Evolutionary conservation across 2,888 invertebrate species (phyloP), one percentile per base, ranked within the genome.

Genomic region (Synanthedon tipuliformis): DNA sequence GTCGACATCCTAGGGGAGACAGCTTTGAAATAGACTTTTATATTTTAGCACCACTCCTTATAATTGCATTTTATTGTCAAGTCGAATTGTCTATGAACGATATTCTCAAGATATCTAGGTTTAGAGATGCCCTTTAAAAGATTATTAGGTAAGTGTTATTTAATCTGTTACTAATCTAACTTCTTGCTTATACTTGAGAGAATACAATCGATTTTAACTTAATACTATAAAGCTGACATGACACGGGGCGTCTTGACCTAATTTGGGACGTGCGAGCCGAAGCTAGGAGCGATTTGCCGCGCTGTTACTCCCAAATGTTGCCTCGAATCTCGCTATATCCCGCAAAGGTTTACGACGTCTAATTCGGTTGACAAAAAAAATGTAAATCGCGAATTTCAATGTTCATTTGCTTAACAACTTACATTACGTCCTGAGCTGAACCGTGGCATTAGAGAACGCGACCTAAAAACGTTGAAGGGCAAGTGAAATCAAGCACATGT

Each of bases 261-360:
- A 78, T 78, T 79, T 68, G 64, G 61, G 61, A 57, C 65, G 66
- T 40, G 18, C 13, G 50, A 15, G 65, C 61, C 64, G 61, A 61
- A 63, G 66, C 68, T 65, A 64, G 65, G 56, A 10, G 57, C 67
- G 61, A 67, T 77, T 75, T 70, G 67, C 69, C 71, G 71, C 67
- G 67, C 73, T 68, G 75, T 78, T 77, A 70, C 63, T 62, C 71
- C 71, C 77, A 75, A 78, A 75, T 73, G 73, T 68, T 66, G 64
- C 69, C 68, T 62, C 56, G 50, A 61, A 54, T 56, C 55, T 49
- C 41, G 48, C 61, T 58, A 59, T 62, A 61, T 65, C 66, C 64
- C 62, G 60, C 64, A 67, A 66, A 59, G 65, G 63, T 71, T 72
- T 68, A 71, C 70, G 67, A 72, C 68, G 62, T 70, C 66, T 69